Base-by-base conservation (phyloP, 2,797 vertebrate species). In the Gephyroberyx darwinii region DNA sequence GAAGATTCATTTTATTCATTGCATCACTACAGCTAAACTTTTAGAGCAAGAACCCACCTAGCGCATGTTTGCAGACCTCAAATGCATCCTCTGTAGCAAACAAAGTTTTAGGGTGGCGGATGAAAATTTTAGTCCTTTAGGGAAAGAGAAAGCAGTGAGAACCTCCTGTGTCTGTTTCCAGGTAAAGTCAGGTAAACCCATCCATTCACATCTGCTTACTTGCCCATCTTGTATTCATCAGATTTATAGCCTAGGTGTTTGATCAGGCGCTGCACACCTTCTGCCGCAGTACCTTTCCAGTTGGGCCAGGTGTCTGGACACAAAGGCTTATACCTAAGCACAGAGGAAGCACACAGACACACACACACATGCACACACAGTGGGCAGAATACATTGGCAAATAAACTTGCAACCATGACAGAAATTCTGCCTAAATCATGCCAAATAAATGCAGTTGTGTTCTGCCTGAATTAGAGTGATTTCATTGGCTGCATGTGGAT, bases 81-180 rank as follows among this genome's bases (percentile, higher is more conserved):
- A 97, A 98, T 0, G 97, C 96, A 8, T 99, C 97, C 87, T 99
- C 98, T 0, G 96, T 99, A 67, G 96, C 96, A 91, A 99, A 99
- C 74, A 99, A 87, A 30, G 97, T 98, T 83, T 92, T 93, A 0
- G 98, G 96, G 79, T 97, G 96, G 13, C 98, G 96, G 78, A 99
- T 99, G 89, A 99, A 99, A 76, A 99, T 96, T 84, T 99, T 99
- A 47, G 96, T 98, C 90, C 98, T 99, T 85, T 0, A 58, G 26
- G 55, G 41, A 30, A 47, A 52, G 41, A 71, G 59, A n/a, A 45
- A 65, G 69, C 2, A 19, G 10, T 33, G 5, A 69, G 19, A 65
- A 43, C 16, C 13, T 30, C 2, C 4, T 4, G 13, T 50, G 17
- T 63, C 56, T 65, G 12, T 48, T 48, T 22, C 8, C 6, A 20